phyloP scores from a whole-genome alignment of 2,797 vertebrate species.

The Bradypodion pumilum region DNA sequence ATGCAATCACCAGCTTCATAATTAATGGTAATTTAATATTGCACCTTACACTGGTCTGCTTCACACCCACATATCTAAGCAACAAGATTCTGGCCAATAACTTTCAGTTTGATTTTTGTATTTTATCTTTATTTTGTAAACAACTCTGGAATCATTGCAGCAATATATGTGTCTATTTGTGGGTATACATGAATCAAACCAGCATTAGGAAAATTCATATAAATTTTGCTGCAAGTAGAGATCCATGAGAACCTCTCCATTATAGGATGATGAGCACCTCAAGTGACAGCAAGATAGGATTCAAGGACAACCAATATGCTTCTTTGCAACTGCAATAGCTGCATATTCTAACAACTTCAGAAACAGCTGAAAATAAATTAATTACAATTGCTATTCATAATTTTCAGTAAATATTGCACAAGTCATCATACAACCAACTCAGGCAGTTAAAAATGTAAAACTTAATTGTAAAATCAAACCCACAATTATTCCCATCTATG shows the following conservation, averaged over 20 bases:
- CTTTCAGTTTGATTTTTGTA: not conserved
- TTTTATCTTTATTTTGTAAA: not conserved
- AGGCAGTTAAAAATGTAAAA: no score
- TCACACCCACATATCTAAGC: no score
- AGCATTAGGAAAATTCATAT: not conserved
- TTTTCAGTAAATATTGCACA: not conserved
- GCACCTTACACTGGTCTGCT: no score
- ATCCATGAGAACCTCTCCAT: not conserved
- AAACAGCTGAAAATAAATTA: not conserved
- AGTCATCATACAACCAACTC: constrained; percentile 14
- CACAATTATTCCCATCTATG: no score
- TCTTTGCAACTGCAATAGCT: not conserved
- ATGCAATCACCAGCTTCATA: no score
- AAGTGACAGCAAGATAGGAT: not conserved
- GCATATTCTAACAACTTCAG: not conserved
- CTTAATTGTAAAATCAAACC: no score
- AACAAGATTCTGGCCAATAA: no score
- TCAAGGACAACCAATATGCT: not conserved
- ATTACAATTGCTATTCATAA: not conserved
- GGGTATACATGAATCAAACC: not conserved
- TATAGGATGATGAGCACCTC: not conserved
- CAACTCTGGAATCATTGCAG: not conserved
- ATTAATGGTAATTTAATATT: no score
- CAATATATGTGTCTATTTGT: not conserved
- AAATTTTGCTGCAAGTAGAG: not conserved